phyloP scores from a whole-genome alignment of 2,113 vertebrate genomes.

The Genyomyrus donnyi region DNA sequence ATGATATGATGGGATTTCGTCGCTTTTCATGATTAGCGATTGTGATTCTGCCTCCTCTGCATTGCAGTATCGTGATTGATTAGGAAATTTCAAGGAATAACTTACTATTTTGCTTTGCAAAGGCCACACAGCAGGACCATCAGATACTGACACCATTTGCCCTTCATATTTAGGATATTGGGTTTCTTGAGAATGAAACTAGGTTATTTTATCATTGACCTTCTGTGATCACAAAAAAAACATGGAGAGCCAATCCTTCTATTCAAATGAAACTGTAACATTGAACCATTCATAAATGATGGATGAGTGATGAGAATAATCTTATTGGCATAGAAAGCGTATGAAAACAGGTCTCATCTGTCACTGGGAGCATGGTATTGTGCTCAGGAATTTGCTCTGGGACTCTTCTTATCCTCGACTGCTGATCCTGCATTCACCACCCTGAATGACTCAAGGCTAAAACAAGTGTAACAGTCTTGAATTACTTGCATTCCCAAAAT shows the following conservation, averaged over 20 bases:
- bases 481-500: neutral
- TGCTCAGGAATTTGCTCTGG: conserved; percentile 2
- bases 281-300: conserved; percentile 55
- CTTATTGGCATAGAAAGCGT: conserved; percentile 36
- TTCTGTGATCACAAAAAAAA: conserved; percentile 40
- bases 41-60: neutral
- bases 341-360: conserved; percentile 25
- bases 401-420: neutral
- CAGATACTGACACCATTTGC: neutral
- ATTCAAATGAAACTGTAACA: conserved; percentile 58
- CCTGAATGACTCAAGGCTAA: neutral
- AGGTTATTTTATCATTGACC: conserved; percentile 56
- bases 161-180: conserved; percentile 34
- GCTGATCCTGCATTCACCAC: neutral
- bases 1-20: neutral
- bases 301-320: conserved; percentile 44
- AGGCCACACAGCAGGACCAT: neutral
- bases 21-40: neutral
- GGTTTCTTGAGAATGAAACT: conserved; percentile 46
- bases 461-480: neutral
- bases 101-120: neutral
- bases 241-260: conserved; percentile 29
- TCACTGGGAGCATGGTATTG: neutral
- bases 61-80: neutral
- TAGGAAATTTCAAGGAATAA: neutral